Percentiles rank a stretch among this genome's conserved stretches.
Conservation (phyloP, 2,113 vertebrate species). For the Caranx melampygus region DNA sequence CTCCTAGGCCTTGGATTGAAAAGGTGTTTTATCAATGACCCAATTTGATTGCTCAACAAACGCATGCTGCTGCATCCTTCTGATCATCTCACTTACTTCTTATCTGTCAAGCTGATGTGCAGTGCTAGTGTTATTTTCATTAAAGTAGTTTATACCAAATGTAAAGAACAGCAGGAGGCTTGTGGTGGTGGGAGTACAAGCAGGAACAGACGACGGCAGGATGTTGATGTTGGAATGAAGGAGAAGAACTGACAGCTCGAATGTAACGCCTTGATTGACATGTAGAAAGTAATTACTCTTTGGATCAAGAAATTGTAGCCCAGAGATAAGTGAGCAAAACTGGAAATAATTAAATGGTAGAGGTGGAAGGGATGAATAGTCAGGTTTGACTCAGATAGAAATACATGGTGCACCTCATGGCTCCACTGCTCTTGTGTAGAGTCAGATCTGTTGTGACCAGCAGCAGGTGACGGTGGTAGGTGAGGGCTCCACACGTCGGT, state of each 20-base stretch:
- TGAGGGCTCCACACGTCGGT: neutral
- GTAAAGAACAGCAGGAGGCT: neutral
- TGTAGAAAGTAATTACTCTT: conserved; percentile 8
- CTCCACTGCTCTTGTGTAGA: too few relatives aligned
- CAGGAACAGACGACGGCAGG: neutral
- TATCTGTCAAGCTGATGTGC: conserved; percentile 24
- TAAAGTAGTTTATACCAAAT: neutral
- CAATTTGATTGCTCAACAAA: neutral
- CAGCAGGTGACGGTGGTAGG: neutral
- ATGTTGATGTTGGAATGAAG: neutral
- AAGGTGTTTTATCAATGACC: neutral
- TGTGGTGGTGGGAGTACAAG: neutral
- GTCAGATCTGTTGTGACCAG: too few relatives aligned
- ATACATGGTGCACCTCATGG: too few relatives aligned
- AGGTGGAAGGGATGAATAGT: too few relatives aligned
- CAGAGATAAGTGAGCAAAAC: neutral
- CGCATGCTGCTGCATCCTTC: neutral
- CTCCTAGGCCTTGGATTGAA: neutral
- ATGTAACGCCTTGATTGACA: conserved; percentile 3
- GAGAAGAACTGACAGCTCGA: neutral
- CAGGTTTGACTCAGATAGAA: neutral
- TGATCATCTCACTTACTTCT: neutral
- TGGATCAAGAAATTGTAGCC: neutral
- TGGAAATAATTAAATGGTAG: neutral
- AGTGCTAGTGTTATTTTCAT: neutral